Base-by-base conservation (phyloP, 23 tunicate genomes). In the Ascidia mentula region DNA sequence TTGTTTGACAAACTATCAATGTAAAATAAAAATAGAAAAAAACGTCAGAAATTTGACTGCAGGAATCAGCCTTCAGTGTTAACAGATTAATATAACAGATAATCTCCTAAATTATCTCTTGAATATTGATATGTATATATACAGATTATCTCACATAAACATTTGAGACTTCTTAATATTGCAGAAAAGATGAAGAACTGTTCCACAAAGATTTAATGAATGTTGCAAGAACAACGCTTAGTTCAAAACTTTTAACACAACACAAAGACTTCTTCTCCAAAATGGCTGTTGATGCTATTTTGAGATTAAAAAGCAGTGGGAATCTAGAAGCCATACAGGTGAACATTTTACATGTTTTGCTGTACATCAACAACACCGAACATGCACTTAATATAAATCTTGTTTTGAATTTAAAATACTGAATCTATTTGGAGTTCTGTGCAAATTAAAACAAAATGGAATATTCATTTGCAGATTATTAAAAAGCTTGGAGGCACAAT, bases 181-280 rank as follows among this genome's bases (percentile, higher is more conserved):
- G 38, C 65, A 87, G 89, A 81, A 45, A 82, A 0, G 90, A 96
- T 59, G 90, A 97, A 33, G 99, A 80, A 40, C 81, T 83, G 40
- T 96, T 96, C 79, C 76, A 85, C 24, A 76, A 87, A 73, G 99
- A 96, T 69, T 65, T 96, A 46, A 83, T 96, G 87, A 96, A 96
- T 80, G 87, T 96, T 35, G 96, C 99, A 18, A 37, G 97, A 20
- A 96, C 99, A 4, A 96, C 99, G 34, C 84, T 96, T 60, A 96
- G 99, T 46, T 96, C 99, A 38, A 96, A 96, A 73, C 85, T 96
- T 45, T 94, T 96, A 22, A 96, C 99, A 32, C 99, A 96, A 74
- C 99, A 96, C 74, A 96, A 96, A 77, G 97, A 96, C 79, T 96
- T 96, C 81, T 96, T 96, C 78, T 87, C 99, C 18, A 96, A 96